Base-by-base conservation (phyloP, 2,113 vertebrate genomes). In the Oenanthe melanoleuca region DNA sequence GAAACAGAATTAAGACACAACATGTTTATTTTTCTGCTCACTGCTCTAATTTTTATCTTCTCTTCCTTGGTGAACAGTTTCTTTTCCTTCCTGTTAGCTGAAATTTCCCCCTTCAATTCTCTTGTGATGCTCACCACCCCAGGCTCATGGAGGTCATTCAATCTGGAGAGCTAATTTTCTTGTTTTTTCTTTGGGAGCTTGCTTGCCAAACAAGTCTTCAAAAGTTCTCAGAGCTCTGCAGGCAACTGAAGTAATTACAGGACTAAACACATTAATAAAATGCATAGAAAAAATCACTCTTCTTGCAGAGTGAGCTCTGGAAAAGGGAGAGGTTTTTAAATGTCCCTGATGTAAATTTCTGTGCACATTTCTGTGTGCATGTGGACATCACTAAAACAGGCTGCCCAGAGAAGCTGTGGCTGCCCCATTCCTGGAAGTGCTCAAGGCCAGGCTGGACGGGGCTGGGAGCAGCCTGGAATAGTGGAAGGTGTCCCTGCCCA, bases 221-320 rank as follows among this genome's bases (percentile, higher is more conserved):
- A 95, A 91, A 70, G 93, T 97, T 97, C 97, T 97, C 97, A 93
- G 80, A 97, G 93, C 96, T 97, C 97, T 96, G 86, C 60, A 40
- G 97, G 97, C 86, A 96, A 91, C 97, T 96, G 79, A 96, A 97
- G 92, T 97, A 98, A 98, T 97, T 97, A 96, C 5, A 70, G 72
- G 89, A 97, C 92, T 96, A 93, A 97, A 65, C 64, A 97, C 84
- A 98, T 97, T 97, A 97, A 97, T 97, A 97, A 97, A 94, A 92
- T 92, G 89, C 93, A 93, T 85, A 94, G 87, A 50, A 97, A 53
- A 97, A 97, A 96, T 92, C 81, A 94, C 33, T 92, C 89, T 73
- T 82, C 64, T 75, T 88, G 47, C 63, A 89, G 59, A 88, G 55
- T 55, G 92, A 96, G 82, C 71, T 86, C 93, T 65, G 73, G 42